These are phyloP conservation scores for Zaprionus ornatus DNA, from an alignment of 1,140 invertebrate genomes.

Conservation along the genomic window DNA sequence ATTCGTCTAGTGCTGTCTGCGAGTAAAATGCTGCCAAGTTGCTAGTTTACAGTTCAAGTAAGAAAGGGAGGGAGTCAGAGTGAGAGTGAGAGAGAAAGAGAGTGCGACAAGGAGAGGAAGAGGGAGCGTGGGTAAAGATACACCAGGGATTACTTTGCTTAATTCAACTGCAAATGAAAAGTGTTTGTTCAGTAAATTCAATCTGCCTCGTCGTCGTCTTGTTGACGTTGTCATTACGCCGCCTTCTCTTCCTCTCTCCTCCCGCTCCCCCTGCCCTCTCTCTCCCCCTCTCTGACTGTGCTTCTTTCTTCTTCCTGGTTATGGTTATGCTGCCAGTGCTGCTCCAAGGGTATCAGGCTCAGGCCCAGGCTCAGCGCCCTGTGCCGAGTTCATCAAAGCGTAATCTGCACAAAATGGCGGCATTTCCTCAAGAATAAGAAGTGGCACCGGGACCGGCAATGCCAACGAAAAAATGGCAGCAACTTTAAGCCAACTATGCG, in stretches of 20 bases:
- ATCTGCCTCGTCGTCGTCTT: slow-evolving; percentile 53
- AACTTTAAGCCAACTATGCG: slow-evolving; percentile 76
- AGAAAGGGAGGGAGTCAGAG: background rate
- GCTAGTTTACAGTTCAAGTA: slow-evolving; percentile 20
- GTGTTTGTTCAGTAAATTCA: slow-evolving; percentile 81
- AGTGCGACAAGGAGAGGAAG: background rate
- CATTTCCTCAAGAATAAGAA: slow-evolving; percentile 56
- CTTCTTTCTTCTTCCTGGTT: slow-evolving; percentile 16
- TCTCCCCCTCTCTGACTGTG: background rate
- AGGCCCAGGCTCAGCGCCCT: slow-evolving; percentile 11
- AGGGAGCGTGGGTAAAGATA: slow-evolving; percentile 37
- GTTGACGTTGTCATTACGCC: slow-evolving; percentile 32
- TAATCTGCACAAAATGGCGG: slow-evolving; percentile 80
- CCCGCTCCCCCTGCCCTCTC: background rate
- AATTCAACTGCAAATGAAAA: slow-evolving; percentile 82
- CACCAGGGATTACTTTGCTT: slow-evolving; percentile 79
- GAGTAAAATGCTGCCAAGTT: slow-evolving; percentile 9
- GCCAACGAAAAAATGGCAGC: slow-evolving; percentile 42
- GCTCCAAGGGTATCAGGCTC: background rate
- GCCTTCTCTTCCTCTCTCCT: background rate
- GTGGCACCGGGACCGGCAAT: background rate
- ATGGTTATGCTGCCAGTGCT: slow-evolving; percentile 25
- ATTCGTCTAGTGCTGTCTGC: background rate
- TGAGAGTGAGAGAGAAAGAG: background rate
- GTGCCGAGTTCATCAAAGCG: slow-evolving; percentile 75